Conservation (phyloP, 2,113 vertebrate species). For the Paramormyrops kingsleyae region DNA sequence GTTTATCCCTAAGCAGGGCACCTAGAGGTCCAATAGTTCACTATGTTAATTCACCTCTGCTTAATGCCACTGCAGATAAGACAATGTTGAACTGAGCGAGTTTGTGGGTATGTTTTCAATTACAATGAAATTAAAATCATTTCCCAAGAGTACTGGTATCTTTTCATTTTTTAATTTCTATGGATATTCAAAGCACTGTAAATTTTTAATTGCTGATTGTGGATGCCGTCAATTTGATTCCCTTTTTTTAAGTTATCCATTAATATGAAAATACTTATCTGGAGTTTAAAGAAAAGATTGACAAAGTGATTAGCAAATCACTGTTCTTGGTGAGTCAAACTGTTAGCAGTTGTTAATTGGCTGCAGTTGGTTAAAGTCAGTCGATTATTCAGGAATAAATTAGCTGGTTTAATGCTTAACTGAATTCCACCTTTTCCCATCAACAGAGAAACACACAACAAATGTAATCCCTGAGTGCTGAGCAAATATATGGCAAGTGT, state of each 20-base stretch:
- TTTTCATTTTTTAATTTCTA: slow-evolving; percentile 12
- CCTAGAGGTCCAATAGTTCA: not conserved
- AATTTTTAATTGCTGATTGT: slow-evolving; percentile 4
- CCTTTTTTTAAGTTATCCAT: not conserved
- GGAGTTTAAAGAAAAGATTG: not conserved
- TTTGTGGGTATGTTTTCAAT: not conserved
- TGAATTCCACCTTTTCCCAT: not conserved
- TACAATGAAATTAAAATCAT: slow-evolving; percentile 1
- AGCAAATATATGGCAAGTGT: not conserved
- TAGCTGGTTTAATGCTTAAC: not conserved
- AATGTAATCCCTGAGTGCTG: not conserved
- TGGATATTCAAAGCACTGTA: slow-evolving; percentile 6
- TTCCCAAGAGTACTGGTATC: not conserved
- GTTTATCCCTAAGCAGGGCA: not conserved
- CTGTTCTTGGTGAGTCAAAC: not conserved
- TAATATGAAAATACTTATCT: slow-evolving; percentile 8
- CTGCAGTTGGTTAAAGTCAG: not conserved
- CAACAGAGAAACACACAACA: not conserved
- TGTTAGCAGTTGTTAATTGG: not conserved
- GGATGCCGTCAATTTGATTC: not conserved
- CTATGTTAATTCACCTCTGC: not conserved
- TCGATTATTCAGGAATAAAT: slow-evolving; percentile 1
- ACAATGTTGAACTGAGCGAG: not conserved
- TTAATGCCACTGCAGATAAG: not conserved
- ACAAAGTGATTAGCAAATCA: not conserved